A percentile compares a stretch with the other conserved stretches of the same genome.
Conservation (phyloP, 2,888 invertebrate genomes). For the Drepana falcataria region DNA sequence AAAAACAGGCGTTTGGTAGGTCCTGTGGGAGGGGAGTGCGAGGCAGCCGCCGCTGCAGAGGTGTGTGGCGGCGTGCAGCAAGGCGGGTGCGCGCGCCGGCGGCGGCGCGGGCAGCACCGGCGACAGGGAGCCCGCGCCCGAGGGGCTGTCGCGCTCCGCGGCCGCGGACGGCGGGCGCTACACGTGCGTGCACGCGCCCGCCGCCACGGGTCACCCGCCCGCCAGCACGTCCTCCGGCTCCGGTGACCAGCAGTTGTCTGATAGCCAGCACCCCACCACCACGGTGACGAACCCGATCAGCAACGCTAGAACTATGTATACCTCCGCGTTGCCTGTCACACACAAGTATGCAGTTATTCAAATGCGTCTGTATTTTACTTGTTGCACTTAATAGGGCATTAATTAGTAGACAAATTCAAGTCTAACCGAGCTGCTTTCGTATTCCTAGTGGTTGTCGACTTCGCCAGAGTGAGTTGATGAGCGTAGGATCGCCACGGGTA, state of each 20-base stretch:
- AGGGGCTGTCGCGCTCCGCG: constrained; percentile 52
- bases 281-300: constrained; percentile 85
- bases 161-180: constrained; percentile 73
- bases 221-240: constrained; percentile 83
- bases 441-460: constrained; percentile 86
- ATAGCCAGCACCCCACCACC: constrained; percentile 86
- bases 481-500: constrained; percentile 83
- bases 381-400: background rate
- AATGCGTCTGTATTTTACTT: background rate
- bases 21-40: constrained; percentile 49
- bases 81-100: constrained; percentile 49
- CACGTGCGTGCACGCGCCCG: constrained; percentile 80
- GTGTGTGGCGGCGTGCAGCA: constrained; percentile 57
- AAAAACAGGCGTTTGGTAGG: constrained; percentile 43
- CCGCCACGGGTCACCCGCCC: constrained; percentile 84
- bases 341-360: background rate
- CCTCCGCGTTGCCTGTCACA: constrained; percentile 83
- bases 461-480: constrained; percentile 85
- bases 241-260: constrained; percentile 88
- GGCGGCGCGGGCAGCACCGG: constrained; percentile 59
- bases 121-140: constrained; percentile 56
- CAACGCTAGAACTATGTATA: constrained; percentile 85
- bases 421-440: constrained; percentile 81
- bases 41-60: constrained; percentile 61
- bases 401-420: background rate